Evolutionary conservation across 2,797 vertebrate genomes (phyloP), one percentile per base, ranked within the genome.

Genomic region (Sparidentex hasta): DNA sequence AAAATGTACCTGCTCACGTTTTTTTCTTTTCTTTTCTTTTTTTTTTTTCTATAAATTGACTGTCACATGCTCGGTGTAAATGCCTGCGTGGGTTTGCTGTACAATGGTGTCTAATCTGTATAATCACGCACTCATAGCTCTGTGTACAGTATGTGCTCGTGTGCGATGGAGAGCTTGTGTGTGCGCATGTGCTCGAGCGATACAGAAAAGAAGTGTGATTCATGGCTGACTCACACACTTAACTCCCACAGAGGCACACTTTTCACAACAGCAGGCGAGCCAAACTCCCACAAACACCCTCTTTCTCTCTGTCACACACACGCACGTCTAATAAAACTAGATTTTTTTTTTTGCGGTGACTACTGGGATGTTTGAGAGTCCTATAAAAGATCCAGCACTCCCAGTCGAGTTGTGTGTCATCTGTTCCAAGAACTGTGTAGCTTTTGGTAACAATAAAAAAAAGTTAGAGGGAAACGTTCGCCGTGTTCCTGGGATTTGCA

Each of bases 191-290:
- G 72, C 82, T 81, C 81, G 80, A 80, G 78, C 72, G 82, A 72
- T 92, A 65, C 80, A 89, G 83, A 84, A 76, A 89, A 38, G 33
- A 90, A 70, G 85, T 67, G 80, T 95, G 95, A 96, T 92, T 95
- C 94, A 95, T 81, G 71, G 81, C 90, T 95, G 95, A 96, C 91
- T 96, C 94, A 95, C 91, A 85, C 88, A 89, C 94, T 94, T 88
- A 71, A 95, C 94, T 93, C 95, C 95, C 90, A 95, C 94, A 90
- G 85, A 91, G 86, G 92, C 91, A 94, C 93, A 95, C 94, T 94
- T 93, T 94, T 91, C 94, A 93, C 93, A 91, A 90, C 89, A 94
- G 90, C 90, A 90, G 90, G 88, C 87, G 47, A 93, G 93, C 93
- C 90, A 93, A 92, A 93, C 92, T 90, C 93, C 92, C 88, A 93